Base-by-base conservation (phyloP, 2,797 vertebrate species). In the Pelobates cultripes region DNA sequence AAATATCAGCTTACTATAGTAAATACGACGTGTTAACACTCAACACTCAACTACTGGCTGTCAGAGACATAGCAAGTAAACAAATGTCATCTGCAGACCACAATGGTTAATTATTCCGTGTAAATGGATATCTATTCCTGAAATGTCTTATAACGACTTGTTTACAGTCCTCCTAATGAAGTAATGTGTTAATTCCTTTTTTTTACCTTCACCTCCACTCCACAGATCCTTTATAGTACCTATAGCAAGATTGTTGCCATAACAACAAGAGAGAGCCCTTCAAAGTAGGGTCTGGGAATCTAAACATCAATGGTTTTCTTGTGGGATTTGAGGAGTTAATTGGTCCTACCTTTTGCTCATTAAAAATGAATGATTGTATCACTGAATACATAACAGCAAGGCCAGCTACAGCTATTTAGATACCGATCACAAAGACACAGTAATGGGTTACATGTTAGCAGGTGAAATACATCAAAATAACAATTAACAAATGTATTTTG, bases 291-390 rank as follows among this genome's bases (percentile, higher is more conserved):
- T 28, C 15, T 14, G 8, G 73, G n/a, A n/a, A 64, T 67, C 28
- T 69, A 61, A 68, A 67, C 17, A 67, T 82, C 70, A 77, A 73
- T 68, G 75, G 70, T 15, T 47, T 43, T 41, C 74, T 77, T 77
- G 6, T 40, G 68, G 74, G 80, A 77, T 82, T 82, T 72, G 43
- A 77, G 61, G 70, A 51, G 75, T 83, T 73, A 73, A 73, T 74
- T 78, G 69, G 66, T 70, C 66, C 47, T 69, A 43, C 70, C 53
- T 47, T 63, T 61, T 78, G 64, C 71, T 78, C 55, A 78, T 83
- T 78, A 83, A 78, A 61, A 78, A 83, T 70, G 51, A 53, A 78
- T 75, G 64, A 74, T 69, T 68, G 67, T 73, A 80, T 74, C 71
- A 74, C 7, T 69, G 78, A 74, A 47, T 64, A 40, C 14, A 28